A percentile compares a stretch with the other conserved stretches of the same genome.
Conservation (phyloP, 2,797 vertebrate genomes). For the Pangasius krempfi region DNA sequence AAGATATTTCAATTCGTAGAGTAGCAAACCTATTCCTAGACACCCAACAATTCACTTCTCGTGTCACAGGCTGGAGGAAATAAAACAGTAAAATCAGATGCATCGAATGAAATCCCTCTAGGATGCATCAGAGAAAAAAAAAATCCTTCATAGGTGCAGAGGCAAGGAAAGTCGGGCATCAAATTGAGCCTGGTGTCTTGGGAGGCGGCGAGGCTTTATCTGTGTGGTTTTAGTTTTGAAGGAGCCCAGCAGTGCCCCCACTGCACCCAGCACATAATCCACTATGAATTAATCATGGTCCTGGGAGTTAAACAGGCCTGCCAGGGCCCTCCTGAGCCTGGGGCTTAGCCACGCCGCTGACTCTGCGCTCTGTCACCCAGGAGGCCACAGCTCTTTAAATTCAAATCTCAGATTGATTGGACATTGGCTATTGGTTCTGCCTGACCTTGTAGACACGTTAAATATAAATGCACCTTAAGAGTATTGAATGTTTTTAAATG, state of each 20-base stretch:
- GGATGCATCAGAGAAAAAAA: conserved; percentile 27
- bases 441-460: conserved; percentile 74
- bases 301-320: conserved; percentile 80
- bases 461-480: conserved; percentile 72
- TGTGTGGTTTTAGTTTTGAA: conserved; percentile 68
- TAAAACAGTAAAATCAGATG: conserved; percentile 52
- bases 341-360: conserved; percentile 71
- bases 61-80: conserved; percentile 36
- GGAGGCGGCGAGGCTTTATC: conserved; percentile 70
- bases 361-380: conserved; percentile 65
- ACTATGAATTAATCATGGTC: conserved; percentile 83
- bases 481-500: conserved; percentile 70
- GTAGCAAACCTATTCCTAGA: conserved; percentile 16
- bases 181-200: conserved; percentile 67
- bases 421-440: conserved; percentile 78
- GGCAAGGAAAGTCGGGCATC: conserved; percentile 51
- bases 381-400: conserved; percentile 76
- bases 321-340: conserved; percentile 68
- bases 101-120: conserved; percentile 53
- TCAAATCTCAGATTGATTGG: conserved; percentile 81
- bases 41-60: conserved; percentile 30
- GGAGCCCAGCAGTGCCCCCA: conserved; percentile 62
- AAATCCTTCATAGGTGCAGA: conserved; percentile 55
- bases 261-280: conserved; percentile 78
- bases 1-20: conserved; percentile 34